phyloP scores from a whole-genome alignment of 1,140 invertebrate species.

The Glomeris maerens region DNA sequence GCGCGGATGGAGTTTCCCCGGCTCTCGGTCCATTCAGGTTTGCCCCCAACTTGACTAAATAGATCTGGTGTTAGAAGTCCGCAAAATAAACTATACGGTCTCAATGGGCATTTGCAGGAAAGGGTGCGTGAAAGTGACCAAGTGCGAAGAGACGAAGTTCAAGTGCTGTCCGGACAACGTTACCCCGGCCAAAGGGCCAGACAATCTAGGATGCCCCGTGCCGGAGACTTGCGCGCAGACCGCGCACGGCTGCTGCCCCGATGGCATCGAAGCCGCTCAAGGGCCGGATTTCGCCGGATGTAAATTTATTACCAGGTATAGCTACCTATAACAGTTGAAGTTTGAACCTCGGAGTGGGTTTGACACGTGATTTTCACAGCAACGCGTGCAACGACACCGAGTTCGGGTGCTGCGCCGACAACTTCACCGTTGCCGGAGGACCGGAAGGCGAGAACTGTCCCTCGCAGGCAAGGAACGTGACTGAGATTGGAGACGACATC shows the following conservation, averaged over 20 bases:
- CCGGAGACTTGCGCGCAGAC: slow-evolving; percentile 1
- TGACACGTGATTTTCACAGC: slow-evolving; percentile 62
- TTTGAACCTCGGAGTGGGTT: slow-evolving; percentile 66
- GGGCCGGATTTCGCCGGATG: slow-evolving; percentile 29
- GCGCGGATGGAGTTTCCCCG: slow-evolving; percentile 61
- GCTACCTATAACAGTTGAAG: slow-evolving; percentile 60
- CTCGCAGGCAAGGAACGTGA: slow-evolving; percentile 43
- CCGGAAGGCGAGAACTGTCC: slow-evolving; percentile 59
- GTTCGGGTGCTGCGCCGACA: slow-evolving; percentile 79
- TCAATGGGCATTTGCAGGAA: slow-evolving; percentile 1
- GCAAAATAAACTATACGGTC: too few species aligned
- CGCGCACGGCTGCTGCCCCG: slow-evolving; percentile 26
- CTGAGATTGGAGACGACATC: slow-evolving; percentile 19
- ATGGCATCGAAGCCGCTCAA: slow-evolving; percentile 12
- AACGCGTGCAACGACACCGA: slow-evolving; percentile 59
- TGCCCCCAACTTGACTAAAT: too few species aligned
- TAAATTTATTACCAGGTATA: slow-evolving; percentile 37
- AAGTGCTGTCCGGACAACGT: slow-evolving; percentile 53
- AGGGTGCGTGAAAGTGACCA: slow-evolving; percentile 19
- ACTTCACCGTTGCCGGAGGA: slow-evolving; percentile 60
- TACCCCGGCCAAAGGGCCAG: slow-evolving; percentile 34
- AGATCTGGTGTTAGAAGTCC: too few species aligned
- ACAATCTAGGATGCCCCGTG: slow-evolving; percentile 28
- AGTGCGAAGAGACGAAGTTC: slow-evolving; percentile 32
- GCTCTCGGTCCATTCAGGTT: slow-evolving; percentile 10